Conservation (phyloP, 2,113 vertebrate species). For the Otolemur garnettii region DNA sequence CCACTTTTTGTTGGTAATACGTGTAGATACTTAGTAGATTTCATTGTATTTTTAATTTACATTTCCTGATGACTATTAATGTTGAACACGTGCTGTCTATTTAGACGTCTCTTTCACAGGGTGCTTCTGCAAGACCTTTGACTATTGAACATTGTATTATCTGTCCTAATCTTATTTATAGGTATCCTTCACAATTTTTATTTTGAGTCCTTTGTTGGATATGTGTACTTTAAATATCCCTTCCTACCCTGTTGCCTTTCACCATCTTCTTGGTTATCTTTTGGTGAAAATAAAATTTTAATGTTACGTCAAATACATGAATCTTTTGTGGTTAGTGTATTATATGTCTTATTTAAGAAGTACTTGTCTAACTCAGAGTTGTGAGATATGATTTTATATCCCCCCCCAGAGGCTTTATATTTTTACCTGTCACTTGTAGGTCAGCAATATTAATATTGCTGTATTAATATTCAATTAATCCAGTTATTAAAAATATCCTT, state of each 20-base stretch:
- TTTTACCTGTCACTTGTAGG: not conserved
- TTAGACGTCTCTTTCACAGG: not conserved
- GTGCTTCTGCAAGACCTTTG: slow-evolving; percentile 9
- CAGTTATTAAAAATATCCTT: not conserved
- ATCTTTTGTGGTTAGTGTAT: not conserved
- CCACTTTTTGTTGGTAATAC: not conserved
- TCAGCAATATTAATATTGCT: not conserved
- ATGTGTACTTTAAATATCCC: not conserved
- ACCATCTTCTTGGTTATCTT: not conserved
- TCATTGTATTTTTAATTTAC: not conserved
- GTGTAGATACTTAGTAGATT: not conserved
- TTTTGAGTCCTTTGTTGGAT: not conserved
- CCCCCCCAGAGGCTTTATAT: not conserved
- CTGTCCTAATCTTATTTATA: not conserved
- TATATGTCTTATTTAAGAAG: not conserved
- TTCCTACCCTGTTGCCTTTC: not conserved
- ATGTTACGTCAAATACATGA: not conserved
- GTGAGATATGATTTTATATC: not conserved
- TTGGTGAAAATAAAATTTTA: not conserved
- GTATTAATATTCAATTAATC: slow-evolving; percentile 10
- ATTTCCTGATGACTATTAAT: not conserved
- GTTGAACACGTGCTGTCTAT: not conserved
- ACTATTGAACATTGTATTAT: not conserved
- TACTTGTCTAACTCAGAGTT: not conserved
- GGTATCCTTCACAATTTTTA: not conserved